Evolutionary conservation across 2,113 vertebrate species (phyloP).

Genomic region (Plecotus auritus): DNA sequence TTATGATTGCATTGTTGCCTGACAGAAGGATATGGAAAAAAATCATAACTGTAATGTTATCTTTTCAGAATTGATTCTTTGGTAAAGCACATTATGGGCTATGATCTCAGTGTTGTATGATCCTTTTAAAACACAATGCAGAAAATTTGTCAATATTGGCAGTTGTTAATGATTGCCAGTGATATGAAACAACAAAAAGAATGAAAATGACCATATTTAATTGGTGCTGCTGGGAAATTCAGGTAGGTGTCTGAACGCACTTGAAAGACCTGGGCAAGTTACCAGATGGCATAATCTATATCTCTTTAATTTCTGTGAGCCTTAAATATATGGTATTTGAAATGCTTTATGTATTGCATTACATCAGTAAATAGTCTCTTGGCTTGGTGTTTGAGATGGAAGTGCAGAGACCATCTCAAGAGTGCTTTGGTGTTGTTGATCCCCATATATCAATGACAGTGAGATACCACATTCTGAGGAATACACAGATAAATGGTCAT

Average conservation of each 20-base stretch:
- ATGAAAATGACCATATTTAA: conserved; percentile 1
- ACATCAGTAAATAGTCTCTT: conserved; percentile 28
- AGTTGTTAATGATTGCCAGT: not conserved
- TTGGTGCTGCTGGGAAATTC: conserved; percentile 47
- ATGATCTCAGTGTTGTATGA: not conserved
- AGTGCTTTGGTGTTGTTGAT: not conserved
- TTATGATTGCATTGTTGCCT: not conserved
- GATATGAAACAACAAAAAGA: not conserved
- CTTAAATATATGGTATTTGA: not conserved
- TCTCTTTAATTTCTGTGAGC: not conserved
- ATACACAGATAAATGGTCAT: not conserved
- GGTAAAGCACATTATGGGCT: not conserved
- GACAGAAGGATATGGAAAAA: not conserved
- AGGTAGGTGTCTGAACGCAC: not conserved
- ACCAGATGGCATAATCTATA: not conserved
- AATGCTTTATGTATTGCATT: not conserved
- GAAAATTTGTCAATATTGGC: not conserved
- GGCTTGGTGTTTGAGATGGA: not conserved
- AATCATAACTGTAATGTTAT: not conserved
- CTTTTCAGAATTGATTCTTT: not conserved
- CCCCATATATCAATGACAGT: not conserved
- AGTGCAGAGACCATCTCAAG: too few relatives aligned
- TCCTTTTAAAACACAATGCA: not conserved
- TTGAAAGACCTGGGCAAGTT: not conserved
- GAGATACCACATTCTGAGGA: not conserved